Conservation (phyloP, 1,140 invertebrate species). For the Drosophila funebris region DNA sequence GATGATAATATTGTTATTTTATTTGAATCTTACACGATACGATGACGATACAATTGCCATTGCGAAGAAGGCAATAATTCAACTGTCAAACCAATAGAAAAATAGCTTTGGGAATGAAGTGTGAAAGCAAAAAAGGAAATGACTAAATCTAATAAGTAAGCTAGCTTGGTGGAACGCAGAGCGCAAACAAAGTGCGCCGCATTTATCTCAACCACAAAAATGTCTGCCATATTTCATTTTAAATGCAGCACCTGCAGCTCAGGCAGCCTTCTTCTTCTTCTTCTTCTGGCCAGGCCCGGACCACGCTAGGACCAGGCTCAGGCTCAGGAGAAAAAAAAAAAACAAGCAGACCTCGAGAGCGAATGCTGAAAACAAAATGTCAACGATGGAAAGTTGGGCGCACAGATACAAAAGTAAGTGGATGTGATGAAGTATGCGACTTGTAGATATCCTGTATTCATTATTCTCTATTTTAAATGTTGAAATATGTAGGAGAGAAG, state of each 20-base stretch:
- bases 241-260: slow-evolving; percentile 77
- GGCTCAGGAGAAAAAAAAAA: slow-evolving; percentile 30
- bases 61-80: background rate
- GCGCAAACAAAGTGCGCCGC: slow-evolving; percentile 65
- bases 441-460: background rate
- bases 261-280: slow-evolving; percentile 19
- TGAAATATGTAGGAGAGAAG: too few species aligned
- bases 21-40: background rate
- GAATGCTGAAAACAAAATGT: slow-evolving; percentile 73
- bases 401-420: slow-evolving; percentile 11
- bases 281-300: too few species aligned
- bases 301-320: slow-evolving; percentile 5
- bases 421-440: background rate
- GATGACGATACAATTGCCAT: slow-evolving; percentile 8
- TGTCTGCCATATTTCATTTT: slow-evolving; percentile 79
- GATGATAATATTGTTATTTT: too few species aligned
- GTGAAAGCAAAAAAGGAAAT: background rate
- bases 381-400: slow-evolving; percentile 59
- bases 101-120: slow-evolving; percentile 11
- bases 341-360: slow-evolving; percentile 22
- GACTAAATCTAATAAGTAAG: slow-evolving; percentile 66
- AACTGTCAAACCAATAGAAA: slow-evolving; percentile 23
- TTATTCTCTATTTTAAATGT: too few species aligned
- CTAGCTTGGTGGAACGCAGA: slow-evolving; percentile 41
- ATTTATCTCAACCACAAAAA: slow-evolving; percentile 75